Percentiles rank a stretch among this genome's conserved stretches.
These are phyloP conservation scores for Gandaritis pyraliata DNA, from an alignment of 2,888 invertebrate genomes.

Conservation along the genomic window DNA sequence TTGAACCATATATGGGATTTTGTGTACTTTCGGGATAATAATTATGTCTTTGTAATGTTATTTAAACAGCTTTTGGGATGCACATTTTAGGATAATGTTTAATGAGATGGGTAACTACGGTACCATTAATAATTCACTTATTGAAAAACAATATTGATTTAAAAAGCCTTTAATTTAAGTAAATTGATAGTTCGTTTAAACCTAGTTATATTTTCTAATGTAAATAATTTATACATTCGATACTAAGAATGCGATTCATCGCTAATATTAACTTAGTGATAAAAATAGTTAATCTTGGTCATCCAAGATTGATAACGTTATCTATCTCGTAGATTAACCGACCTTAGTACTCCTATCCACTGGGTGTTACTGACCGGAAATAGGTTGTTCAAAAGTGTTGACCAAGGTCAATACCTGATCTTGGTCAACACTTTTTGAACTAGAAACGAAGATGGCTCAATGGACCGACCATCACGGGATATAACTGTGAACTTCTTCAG, in stretches of 20 bases:
- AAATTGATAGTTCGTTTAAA: too few species aligned
- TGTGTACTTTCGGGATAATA: constrained; percentile 10
- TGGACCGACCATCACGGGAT: too few species aligned
- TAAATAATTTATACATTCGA: too few species aligned
- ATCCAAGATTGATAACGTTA: constrained; percentile 11
- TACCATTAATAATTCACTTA: too few species aligned
- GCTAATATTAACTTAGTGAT: background rate
- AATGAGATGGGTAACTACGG: too few species aligned
- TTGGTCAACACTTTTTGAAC: background rate
- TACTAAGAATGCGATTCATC: background rate
- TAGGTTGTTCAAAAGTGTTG: too few species aligned
- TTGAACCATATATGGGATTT: constrained; percentile 25
- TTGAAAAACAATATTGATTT: too few species aligned
- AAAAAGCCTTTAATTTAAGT: too few species aligned
- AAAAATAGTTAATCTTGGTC: constrained; percentile 6
- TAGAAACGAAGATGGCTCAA: too few species aligned
- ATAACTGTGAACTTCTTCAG: too few species aligned
- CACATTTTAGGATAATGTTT: background rate
- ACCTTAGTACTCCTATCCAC: background rate
- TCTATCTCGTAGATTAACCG: background rate
- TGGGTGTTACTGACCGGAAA: background rate
- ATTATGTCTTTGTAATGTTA: background rate
- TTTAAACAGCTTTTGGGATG: background rate
- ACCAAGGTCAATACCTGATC: background rate
- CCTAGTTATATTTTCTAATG: too few species aligned